Evolutionary conservation across 2,888 invertebrate species (phyloP).

Genomic region (Papilio protenor): DNA sequence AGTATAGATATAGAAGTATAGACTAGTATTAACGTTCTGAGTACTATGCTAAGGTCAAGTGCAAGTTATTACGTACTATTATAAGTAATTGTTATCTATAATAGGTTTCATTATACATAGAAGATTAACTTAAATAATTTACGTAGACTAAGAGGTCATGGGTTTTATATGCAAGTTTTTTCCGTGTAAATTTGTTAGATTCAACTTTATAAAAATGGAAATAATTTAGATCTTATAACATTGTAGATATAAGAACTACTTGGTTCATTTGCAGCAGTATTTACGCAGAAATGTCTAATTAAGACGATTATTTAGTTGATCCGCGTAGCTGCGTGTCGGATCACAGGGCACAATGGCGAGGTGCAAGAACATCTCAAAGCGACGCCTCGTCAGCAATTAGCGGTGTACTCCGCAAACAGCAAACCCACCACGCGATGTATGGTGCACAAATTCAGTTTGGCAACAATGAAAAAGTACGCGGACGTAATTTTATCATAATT

Average conservation of each 20-base stretch:
- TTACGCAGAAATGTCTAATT: slow-evolving; percentile 33
- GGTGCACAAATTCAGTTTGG: slow-evolving; percentile 23
- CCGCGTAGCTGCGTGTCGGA: slow-evolving; percentile 38
- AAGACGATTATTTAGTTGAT: slow-evolving; percentile 38
- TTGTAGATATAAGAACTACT: no score
- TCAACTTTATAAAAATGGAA: background rate
- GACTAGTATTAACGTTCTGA: slow-evolving; percentile 20
- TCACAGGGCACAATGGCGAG: slow-evolving; percentile 48
- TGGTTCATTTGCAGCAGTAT: background rate
- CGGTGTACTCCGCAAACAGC: slow-evolving; percentile 73
- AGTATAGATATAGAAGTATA: no score
- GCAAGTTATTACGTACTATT: background rate
- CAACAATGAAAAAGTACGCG: background rate
- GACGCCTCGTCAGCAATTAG: slow-evolving; percentile 71
- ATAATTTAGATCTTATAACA: no score
- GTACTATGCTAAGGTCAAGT: slow-evolving; percentile 28
- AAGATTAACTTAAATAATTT: background rate
- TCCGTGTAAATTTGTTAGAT: no score
- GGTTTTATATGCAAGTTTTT: no score
- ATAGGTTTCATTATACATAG: background rate
- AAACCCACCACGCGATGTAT: slow-evolving; percentile 47
- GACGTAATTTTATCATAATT: background rate
- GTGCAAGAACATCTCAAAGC: slow-evolving; percentile 67
- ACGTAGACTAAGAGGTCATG: background rate
- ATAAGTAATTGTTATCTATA: background rate